Evolutionary conservation across 2,113 vertebrate genomes (phyloP), one percentile per base, ranked within the genome.

Genomic region (Epinephelus fuscoguttatus): DNA sequence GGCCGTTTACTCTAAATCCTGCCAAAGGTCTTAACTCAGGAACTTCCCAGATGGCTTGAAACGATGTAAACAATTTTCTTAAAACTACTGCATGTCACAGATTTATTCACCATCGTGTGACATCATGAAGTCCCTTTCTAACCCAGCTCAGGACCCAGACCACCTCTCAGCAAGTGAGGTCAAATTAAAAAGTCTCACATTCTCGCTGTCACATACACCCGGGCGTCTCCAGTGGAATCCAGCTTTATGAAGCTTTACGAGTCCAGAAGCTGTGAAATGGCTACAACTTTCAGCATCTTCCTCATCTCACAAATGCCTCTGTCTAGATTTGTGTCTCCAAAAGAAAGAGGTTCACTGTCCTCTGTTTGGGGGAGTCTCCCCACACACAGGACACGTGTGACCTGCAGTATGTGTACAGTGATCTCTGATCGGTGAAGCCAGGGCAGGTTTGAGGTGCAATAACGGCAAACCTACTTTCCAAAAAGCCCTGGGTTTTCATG

Each of bases 381-480:
- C 33, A 1, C 67, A 60, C 56, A 27, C 27, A 64, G 75, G 77
- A 70, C 78, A 47, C n/a, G 2, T 0, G 55, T 70, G 71, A 82
- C 78, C 62, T 52, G 23, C 40, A 60, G 80, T 68, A 4, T 45
- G 74, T 82, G 82, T 78, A 21, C 52, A 53, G 80, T 67, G 73
- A 80, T 82, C 64, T 89, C 80, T 87, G 88, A 92, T 82, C 47
- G 79, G 76, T 82, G 80, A 85, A 84, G 88, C 87, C 88, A 89
- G 90, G 87, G 84, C 89, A 93, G 91, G 89, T 94, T 90, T 92
- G 93, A 94, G 92, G 94, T 94, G 95, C 94, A 95, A 93, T 94
- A 94, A 95, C 68, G 21, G 91, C 90, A 92, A 93, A 94, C 91
- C 89, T 87, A 82, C 84, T 91, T 92, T 88, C 82, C 90, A 87